Percentiles rank a stretch among this genome's conserved stretches.
Conservation (phyloP, 2,797 vertebrate genomes). For the Astyanax mexicanus region DNA sequence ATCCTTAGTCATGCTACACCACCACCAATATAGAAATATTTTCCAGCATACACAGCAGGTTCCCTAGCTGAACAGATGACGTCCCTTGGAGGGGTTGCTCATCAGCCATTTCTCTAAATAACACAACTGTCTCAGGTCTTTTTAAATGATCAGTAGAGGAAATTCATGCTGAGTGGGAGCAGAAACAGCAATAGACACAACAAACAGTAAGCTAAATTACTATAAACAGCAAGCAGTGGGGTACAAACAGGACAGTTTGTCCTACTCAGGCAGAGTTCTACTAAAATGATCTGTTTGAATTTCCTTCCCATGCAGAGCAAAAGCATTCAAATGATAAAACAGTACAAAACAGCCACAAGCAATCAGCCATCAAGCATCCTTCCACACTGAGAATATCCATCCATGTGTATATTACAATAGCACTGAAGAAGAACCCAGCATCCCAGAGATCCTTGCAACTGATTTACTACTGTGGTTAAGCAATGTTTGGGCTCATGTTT, state of each 20-base stretch:
- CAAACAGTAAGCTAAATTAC: background rate
- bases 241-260: background rate
- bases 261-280: too few relatives aligned
- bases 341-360: too few relatives aligned
- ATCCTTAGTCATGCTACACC: conserved; percentile 19
- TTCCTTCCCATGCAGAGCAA: background rate
- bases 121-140: background rate
- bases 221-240: background rate
- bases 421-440: conserved; percentile 6
- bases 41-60: background rate
- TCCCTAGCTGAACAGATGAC: background rate
- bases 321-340: background rate
- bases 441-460: conserved; percentile 27
- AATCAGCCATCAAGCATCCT: too few relatives aligned
- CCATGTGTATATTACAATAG: background rate
- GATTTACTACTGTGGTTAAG: conserved; percentile 65
- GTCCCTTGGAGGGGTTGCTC: background rate
- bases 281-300: background rate
- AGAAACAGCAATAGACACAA: background rate
- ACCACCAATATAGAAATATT: background rate
- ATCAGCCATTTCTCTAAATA: background rate
- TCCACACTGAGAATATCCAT: background rate
- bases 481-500: conserved; percentile 67
- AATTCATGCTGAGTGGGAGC: background rate
- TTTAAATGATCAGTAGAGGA: background rate